A percentile compares a stretch with the other conserved stretches of the same genome.
These are phyloP conservation scores for Hypsopygia costalis DNA, from an alignment of 2,888 invertebrate species.

Conservation along the genomic window DNA sequence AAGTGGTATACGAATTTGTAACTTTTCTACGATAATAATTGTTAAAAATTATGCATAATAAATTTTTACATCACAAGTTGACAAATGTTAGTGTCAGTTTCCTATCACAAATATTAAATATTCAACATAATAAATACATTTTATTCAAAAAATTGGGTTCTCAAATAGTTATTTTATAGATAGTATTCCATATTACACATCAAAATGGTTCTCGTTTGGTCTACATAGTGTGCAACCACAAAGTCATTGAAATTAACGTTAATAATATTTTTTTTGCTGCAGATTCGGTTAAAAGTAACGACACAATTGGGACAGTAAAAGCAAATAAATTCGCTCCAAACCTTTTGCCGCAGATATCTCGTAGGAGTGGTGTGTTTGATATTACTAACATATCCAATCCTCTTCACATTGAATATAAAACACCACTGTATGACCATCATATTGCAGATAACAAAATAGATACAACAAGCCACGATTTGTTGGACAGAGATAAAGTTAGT, in stretches of 20 bases:
- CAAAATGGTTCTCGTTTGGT: no score
- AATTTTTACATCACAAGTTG: no score
- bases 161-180: no score
- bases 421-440: slow-evolving; percentile 40
- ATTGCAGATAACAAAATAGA: slow-evolving; percentile 63
- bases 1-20: background rate
- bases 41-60: no score
- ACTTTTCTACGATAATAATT: no score
- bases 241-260: no score
- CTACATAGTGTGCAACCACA: no score
- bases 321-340: slow-evolving; percentile 39
- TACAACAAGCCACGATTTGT: slow-evolving; percentile 27
- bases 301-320: slow-evolving; percentile 47
- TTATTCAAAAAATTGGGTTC: no score
- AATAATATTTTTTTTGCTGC: slow-evolving; percentile 20
- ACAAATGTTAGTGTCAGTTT: no score
- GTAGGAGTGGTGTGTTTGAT: slow-evolving; percentile 32
- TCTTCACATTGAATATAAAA: slow-evolving; percentile 54
- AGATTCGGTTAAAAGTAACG: slow-evolving; percentile 55
- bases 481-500: slow-evolving; percentile 34
- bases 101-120: no score
- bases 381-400: slow-evolving; percentile 34
- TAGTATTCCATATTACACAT: no score
- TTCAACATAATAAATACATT: no score
- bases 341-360: slow-evolving; percentile 26